Percentiles rank a stretch among this genome's conserved stretches.
Evolutionary conservation across 2,113 vertebrate species (phyloP).

Genomic region (Dipodomys stephensi): DNA sequence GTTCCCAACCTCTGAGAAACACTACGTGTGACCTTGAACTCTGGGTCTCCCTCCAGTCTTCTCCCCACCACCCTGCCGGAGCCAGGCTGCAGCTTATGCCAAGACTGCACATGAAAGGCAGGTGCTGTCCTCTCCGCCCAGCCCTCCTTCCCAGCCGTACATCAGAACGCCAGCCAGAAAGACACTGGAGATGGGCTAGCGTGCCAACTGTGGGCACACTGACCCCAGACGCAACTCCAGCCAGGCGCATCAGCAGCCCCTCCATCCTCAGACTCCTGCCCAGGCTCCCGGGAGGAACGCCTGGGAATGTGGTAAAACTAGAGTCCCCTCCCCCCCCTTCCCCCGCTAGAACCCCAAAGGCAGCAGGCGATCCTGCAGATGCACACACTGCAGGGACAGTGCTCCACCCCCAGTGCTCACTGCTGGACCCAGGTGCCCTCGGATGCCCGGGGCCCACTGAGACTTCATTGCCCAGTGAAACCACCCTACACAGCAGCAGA

Average conservation of each 20-base stretch:
- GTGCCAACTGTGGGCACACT: not conserved
- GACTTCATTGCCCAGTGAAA: not conserved
- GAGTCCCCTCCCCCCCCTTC: too few relatives aligned
- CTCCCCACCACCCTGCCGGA: not conserved
- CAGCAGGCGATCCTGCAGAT: too few relatives aligned
- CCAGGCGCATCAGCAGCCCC: not conserved
- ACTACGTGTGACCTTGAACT: not conserved
- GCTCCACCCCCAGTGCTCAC: rapidly evolving
- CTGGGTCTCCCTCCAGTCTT: not conserved
- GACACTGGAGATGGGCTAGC: not conserved
- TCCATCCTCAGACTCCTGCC: not conserved
- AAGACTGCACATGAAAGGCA: rapidly evolving
- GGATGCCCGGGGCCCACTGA: not conserved
- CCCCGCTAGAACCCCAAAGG: too few relatives aligned
- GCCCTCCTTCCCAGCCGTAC: not conserved
- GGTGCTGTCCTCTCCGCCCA: not conserved
- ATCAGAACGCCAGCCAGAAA: not conserved
- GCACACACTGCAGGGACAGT: rapidly evolving
- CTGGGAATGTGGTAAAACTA: not conserved
- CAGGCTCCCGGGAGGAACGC: not conserved
- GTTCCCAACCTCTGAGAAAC: not conserved
- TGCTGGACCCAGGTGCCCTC: rapidly evolving
- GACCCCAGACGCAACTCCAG: too few relatives aligned
- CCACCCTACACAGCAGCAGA: rapidly evolving
- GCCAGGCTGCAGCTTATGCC: not conserved